Base-by-base conservation (phyloP, 2,797 vertebrate genomes). In the Tokudaia muenninki region DNA sequence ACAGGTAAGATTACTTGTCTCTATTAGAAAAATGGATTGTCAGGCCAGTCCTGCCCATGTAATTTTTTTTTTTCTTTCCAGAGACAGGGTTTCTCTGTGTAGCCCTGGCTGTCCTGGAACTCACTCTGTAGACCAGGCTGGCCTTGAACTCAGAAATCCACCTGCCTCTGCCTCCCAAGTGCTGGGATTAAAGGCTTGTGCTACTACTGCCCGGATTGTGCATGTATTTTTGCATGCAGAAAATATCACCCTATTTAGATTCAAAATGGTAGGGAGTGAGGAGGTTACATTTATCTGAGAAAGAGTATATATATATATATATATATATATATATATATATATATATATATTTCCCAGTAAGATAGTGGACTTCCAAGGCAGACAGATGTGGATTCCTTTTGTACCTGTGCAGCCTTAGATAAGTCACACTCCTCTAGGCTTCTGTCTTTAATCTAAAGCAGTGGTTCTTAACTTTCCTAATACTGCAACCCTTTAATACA, bases 1-100 rank as follows among this genome's bases (percentile, higher is more conserved):
- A 82, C 67, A 92, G 80, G 87, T 95, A 91, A 92, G 65, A 78
- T 81, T 77, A 59, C 81, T 90, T 92, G 67, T 92, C 83, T 77
- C 44, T 92, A 26, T 95, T 72, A 78, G 87, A 90, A 94, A 96
- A 91, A 95, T 63, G 44, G 44, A 21, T 79, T 31, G 92, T 80
- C 61, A 75, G 75, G 37, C 37, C 84, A 90, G 3, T 90, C 77
- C 87, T 88, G 57, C 34, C 29, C 19, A 16, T 74, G 41, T 41
- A 41, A 41, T 41, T 41, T 41, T 41, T 41, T 41, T 41, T 41
- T 41, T 41, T 41, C 41, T 41, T 41, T 41, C 41, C 41, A 3
- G 41, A 52, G 52, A 52, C 52, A 52, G 52, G 52, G 52, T 52
- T 52, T 52, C 50, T 50, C 7, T 50, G 50, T 11, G 11, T 50